Conservation (phyloP, 2,888 invertebrate species). For the Papilio elwesi region DNA sequence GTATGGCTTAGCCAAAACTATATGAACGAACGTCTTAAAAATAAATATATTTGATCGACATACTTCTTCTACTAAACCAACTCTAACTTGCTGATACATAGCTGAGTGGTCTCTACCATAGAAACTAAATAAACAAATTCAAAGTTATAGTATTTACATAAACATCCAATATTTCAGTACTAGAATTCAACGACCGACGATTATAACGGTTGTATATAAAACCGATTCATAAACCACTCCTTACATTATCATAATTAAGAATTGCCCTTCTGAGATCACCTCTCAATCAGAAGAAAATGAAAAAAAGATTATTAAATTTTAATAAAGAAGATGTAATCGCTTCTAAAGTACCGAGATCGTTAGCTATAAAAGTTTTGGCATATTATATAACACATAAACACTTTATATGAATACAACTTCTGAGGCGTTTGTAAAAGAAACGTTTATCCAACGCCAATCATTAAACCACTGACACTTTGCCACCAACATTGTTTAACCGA, state of each 20-base stretch:
- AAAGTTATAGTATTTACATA: slow-evolving; percentile 59
- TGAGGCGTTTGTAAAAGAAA: background rate
- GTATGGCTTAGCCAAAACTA: slow-evolving; percentile 57
- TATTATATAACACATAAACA: slow-evolving; percentile 24
- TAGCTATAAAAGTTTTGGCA: slow-evolving; percentile 37
- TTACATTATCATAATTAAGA: slow-evolving; percentile 48
- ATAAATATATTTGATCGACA: slow-evolving; percentile 42
- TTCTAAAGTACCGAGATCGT: slow-evolving; percentile 29
- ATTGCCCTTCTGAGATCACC: slow-evolving; percentile 74
- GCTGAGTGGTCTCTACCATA: slow-evolving; percentile 24
- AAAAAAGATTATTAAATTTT: slow-evolving; percentile 51
- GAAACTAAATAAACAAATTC: slow-evolving; percentile 48
- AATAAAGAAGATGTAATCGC: slow-evolving; percentile 38
- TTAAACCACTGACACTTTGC: background rate
- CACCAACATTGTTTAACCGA: background rate
- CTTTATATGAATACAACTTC: background rate
- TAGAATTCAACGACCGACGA: slow-evolving; percentile 55
- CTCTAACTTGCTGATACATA: slow-evolving; percentile 26
- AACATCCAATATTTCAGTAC: slow-evolving; percentile 52
- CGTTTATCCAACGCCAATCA: background rate
- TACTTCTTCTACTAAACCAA: background rate
- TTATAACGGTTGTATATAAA: slow-evolving; percentile 49
- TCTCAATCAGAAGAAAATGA: slow-evolving; percentile 41
- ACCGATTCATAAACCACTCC: slow-evolving; percentile 38
- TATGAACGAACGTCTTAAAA: slow-evolving; percentile 43